Percentiles rank a stretch among this genome's conserved stretches.
phyloP scores from a whole-genome alignment of 2,797 vertebrate genomes.

The Morelia viridis region DNA sequence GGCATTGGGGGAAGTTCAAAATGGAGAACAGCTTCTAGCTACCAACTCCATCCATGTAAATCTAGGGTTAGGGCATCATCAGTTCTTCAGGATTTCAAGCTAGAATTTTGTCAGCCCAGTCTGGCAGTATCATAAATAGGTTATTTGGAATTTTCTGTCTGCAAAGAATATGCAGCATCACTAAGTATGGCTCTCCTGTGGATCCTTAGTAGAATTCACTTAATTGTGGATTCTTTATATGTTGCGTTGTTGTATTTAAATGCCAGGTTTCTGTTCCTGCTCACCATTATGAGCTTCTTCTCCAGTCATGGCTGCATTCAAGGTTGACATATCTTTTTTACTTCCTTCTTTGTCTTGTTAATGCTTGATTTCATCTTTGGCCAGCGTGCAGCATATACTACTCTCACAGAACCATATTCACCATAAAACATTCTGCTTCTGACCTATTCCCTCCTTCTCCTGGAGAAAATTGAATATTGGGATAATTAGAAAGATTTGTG shows the following conservation, averaged over 20 bases:
- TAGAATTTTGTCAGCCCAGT: not conserved
- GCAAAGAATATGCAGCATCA: not conserved
- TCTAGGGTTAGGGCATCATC: not conserved
- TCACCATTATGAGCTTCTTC: not conserved
- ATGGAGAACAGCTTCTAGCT: not conserved
- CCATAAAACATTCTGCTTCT: conserved; percentile 14
- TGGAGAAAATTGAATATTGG: conserved; percentile 32
- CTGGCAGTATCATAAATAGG: not conserved
- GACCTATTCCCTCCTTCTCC: not conserved
- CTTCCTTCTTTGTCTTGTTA: not conserved
- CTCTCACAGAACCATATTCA: not conserved
- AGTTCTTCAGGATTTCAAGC: not conserved
- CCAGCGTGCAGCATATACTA: not conserved
- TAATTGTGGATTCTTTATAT: not conserved
- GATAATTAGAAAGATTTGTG: conserved; percentile 49
- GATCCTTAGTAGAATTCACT: not conserved
- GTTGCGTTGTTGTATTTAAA: not conserved
- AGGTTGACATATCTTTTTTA: not conserved
- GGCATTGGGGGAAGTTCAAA: not conserved
- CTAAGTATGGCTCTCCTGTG: not conserved
- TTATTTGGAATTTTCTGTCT: not conserved
- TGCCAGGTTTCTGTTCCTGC: not conserved
- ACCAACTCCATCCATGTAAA: not conserved
- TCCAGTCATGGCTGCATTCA: not conserved
- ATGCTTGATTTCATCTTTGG: not conserved